Percentiles rank a stretch among this genome's conserved stretches.
Conservation (phyloP, 2,113 vertebrate genomes). For the Triplophysa dalaica region DNA sequence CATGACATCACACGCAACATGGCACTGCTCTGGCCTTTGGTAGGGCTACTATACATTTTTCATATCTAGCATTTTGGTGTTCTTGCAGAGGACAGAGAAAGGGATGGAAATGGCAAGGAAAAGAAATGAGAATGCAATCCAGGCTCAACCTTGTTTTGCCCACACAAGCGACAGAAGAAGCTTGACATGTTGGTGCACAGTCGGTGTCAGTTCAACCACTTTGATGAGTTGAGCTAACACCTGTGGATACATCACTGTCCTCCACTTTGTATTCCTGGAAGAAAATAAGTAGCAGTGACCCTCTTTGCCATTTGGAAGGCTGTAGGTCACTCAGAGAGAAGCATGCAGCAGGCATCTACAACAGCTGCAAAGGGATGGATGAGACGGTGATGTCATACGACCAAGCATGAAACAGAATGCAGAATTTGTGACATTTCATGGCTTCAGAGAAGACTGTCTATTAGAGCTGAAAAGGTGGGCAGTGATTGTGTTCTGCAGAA, state of each 20-base stretch:
- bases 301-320: conserved; percentile 11
- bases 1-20: neutral
- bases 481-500: no score
- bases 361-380: neutral
- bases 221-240: neutral
- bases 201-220: neutral
- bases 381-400: neutral
- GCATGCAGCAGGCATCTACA: neutral
- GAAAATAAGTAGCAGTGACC: conserved; percentile 5
- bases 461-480: neutral
- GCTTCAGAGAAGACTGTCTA: neutral
- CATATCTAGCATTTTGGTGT: no score
- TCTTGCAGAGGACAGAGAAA: no score
- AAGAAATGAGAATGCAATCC: no score
- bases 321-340: neutral
- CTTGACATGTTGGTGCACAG: no score
- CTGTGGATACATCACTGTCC: conserved; percentile 8
- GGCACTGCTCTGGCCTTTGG: no score
- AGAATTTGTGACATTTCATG: neutral
- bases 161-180: no score
- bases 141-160: no score
- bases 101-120: no score
- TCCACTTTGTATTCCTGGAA: neutral
- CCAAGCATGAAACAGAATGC: neutral
- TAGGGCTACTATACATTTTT: no score